Base-by-base conservation (phyloP, 2,797 vertebrate species). In the Dromococcyx pavoninus region DNA sequence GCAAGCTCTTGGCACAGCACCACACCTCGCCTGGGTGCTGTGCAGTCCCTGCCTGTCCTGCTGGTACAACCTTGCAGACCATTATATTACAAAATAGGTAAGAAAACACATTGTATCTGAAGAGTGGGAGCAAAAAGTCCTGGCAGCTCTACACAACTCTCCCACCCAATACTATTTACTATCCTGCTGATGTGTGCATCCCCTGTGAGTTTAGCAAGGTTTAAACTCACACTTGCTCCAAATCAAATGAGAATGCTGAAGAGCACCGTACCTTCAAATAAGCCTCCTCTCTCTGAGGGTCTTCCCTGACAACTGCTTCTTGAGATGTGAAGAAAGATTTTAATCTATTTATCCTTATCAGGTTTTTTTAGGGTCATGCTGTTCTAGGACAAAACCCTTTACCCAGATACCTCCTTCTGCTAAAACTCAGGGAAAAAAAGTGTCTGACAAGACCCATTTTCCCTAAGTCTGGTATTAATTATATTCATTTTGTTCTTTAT, bases 361-460 rank as follows among this genome's bases (percentile, higher is more conserved):
- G 50, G 62, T 84, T 86, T 84, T 86, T 94, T 91, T 58, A 91
- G 86, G 91, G 94, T 93, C 91, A 75, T 24, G 18, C 24, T 95
- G 93, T 94, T 93, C 93, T 92, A 95, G 93, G 93, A 91, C 90
- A 87, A 92, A 89, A 30, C 12, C 69, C 50, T 82, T 93, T 65
- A 94, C 54, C 78, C 72, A 95, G 71, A 77, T 91, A 90, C 27
- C 64, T 48, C 51, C 50, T 72, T 76, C 86, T 86, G 14, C 58
- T 76, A 39, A 60, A 94, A 86, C 70, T 28, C 4, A 2, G 7
- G 24, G 2, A 7, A 65, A 66, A 21, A 25, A 54, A 32, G 15
- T 1, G 11, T 53, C 46, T 46, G 41, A 84, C 19, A 86, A 93
- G 91, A 91, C 86, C 64, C 88, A 95, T 89, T 97, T 96, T 80